A percentile compares a stretch with the other conserved stretches of the same genome.
Conservation (phyloP, 2,888 invertebrate genomes). For the Nomada ferruginata region DNA sequence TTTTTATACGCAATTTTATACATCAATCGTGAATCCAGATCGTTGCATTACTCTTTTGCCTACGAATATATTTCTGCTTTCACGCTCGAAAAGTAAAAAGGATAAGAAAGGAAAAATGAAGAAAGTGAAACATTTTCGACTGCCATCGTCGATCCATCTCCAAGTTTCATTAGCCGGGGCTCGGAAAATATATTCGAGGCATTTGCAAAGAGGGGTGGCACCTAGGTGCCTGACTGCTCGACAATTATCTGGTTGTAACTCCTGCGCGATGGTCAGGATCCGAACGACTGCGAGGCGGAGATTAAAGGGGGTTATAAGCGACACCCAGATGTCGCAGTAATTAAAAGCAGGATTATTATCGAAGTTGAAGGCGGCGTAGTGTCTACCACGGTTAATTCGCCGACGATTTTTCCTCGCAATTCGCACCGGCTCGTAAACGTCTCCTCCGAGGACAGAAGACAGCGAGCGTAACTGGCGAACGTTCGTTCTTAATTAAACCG, state of each 20-base stretch:
- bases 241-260: conserved; percentile 78
- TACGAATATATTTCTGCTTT: neutral
- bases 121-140: neutral
- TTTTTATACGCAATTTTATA: too few relatives aligned
- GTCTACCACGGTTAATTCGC: conserved; percentile 63
- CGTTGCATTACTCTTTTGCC: neutral
- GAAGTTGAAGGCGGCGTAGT: conserved; percentile 77
- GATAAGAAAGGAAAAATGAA: neutral
- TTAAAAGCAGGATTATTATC: conserved; percentile 82
- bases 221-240: conserved; percentile 60
- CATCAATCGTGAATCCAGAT: too few relatives aligned
- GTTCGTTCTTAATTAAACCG: conserved; percentile 62
- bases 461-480: conserved; percentile 12
- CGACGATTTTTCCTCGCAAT: conserved; percentile 66
- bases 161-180: conserved; percentile 50
- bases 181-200: conserved; percentile 31
- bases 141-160: conserved; percentile 18
- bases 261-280: conserved; percentile 74
- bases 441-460: conserved; percentile 52
- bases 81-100: neutral
- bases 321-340: conserved; percentile 83
- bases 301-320: conserved; percentile 77
- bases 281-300: conserved; percentile 68
- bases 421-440: conserved; percentile 64
- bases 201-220: conserved; percentile 43